These are phyloP conservation scores for Drosophila teissieri DNA, from an alignment of 1,140 invertebrate species.

Conservation along the genomic window DNA sequence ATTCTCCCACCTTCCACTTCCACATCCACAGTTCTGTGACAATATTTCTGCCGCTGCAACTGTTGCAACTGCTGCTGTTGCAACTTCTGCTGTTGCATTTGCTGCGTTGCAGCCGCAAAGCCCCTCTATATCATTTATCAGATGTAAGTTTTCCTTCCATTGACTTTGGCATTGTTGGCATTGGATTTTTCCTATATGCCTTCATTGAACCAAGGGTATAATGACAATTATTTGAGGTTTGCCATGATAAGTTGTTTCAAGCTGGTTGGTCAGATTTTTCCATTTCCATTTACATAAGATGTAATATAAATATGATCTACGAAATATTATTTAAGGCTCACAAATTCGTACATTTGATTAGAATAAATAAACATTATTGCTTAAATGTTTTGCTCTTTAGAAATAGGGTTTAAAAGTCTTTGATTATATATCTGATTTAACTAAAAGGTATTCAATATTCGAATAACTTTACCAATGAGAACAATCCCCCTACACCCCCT, in stretches of 20 bases:
- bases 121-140: slow-evolving; percentile 79
- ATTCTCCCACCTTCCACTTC: slow-evolving; percentile 5
- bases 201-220: not conserved
- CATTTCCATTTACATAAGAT: no score
- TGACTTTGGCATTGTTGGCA: slow-evolving; percentile 70
- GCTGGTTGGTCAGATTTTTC: no score
- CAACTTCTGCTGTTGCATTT: slow-evolving; percentile 29
- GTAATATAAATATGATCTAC: no score
- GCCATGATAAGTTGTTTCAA: not conserved
- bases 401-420: not conserved
- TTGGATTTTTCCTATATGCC: slow-evolving; percentile 22
- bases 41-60: slow-evolving; percentile 62
- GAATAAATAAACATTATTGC: no score
- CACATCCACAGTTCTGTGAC: slow-evolving; percentile 39
- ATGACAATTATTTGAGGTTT: not conserved
- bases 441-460: slow-evolving; percentile 9
- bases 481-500: slow-evolving; percentile 14
- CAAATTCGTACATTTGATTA: no score
- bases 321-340: no score
- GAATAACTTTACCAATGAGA: not conserved
- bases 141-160: slow-evolving; percentile 73
- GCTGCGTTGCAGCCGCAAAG: slow-evolving; percentile 48
- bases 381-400: no score
- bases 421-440: not conserved
- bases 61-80: slow-evolving; percentile 4